Evolutionary conservation across 1,140 invertebrate species (phyloP).

Genomic region (Thaumatotibia leucotreta): DNA sequence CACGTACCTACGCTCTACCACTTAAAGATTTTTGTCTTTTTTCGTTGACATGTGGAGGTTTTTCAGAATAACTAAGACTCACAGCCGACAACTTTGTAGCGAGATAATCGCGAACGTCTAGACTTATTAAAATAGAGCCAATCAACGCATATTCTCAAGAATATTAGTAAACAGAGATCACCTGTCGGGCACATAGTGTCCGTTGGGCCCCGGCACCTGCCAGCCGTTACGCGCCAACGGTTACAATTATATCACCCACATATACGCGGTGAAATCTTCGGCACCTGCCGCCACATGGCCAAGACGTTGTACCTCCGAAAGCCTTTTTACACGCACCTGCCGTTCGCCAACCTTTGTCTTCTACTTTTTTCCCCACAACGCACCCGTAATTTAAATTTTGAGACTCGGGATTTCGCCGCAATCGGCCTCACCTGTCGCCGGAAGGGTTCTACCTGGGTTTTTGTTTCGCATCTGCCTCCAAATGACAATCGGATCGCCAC

Average conservation of each 20-base stretch:
- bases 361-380: conserved; percentile 46
- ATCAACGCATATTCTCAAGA: background rate
- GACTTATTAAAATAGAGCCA: background rate
- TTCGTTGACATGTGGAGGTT: background rate
- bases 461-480: conserved; percentile 68
- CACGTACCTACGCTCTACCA: too few species aligned
- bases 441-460: conserved; percentile 73
- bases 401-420: conserved; percentile 68
- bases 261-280: conserved; percentile 65
- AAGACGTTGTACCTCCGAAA: conserved; percentile 63
- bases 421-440: conserved; percentile 71
- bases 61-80: background rate
- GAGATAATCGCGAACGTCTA: background rate
- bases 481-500: conserved; percentile 57
- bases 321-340: conserved; percentile 49
- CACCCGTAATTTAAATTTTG: conserved; percentile 70
- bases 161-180: conserved; percentile 26
- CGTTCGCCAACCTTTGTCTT: conserved; percentile 68
- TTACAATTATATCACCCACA: conserved; percentile 73
- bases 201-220: conserved; percentile 71
- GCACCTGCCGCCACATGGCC: conserved; percentile 72
- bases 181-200: conserved; percentile 66
- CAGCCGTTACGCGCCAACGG: conserved; percentile 75
- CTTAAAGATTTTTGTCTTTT: background rate
- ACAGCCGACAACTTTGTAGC: background rate